Evolutionary conservation across 92 coral and sea anemone genomes (phyloP).

Genomic region (Zoanthus gigantus): DNA sequence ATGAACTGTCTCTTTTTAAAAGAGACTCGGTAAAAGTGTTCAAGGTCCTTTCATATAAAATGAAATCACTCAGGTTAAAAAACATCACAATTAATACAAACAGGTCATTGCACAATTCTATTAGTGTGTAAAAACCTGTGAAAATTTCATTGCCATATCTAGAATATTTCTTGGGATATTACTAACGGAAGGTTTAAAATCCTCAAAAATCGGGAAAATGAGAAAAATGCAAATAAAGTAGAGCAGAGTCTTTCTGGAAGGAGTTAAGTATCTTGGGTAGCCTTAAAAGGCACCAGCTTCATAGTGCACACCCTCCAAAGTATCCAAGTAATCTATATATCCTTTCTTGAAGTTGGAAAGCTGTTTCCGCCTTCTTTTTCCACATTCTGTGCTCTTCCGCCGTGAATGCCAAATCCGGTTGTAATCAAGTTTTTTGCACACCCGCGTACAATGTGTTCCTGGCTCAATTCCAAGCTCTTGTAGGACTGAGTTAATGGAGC

Average conservation of each 20-base stretch:
- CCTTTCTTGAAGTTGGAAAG: constrained; percentile 49
- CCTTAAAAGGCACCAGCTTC: constrained; percentile 54
- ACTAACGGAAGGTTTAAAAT: constrained; percentile 30
- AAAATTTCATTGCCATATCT: constrained; percentile 47
- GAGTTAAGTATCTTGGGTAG: constrained; percentile 15
- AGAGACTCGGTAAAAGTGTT: constrained; percentile 18
- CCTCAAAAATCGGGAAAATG: constrained; percentile 40
- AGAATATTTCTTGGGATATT: constrained; percentile 43
- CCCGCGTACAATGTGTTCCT: constrained; percentile 38
- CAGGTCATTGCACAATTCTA: constrained; percentile 50
- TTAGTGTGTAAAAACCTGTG: constrained; percentile 17
- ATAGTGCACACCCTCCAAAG: constrained; percentile 32
- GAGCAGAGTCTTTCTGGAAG: constrained; percentile 12
- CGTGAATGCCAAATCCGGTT: constrained; percentile 57
- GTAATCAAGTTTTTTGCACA: constrained; percentile 45
- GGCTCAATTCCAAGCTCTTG: constrained; percentile 57
- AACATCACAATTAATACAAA: neutral
- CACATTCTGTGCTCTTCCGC: constrained; percentile 46
- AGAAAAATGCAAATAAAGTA: constrained; percentile 43
- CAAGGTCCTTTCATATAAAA: constrained; percentile 34
- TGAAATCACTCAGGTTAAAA: neutral
- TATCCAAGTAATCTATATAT: constrained; percentile 26
- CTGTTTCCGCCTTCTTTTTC: constrained; percentile 51
- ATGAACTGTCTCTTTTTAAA: constrained; percentile 25
- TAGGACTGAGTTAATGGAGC: constrained; percentile 38